These are phyloP conservation scores for Crotalus helleri DNA, from an alignment of 2,113 vertebrate genomes.

Conservation along the genomic window DNA sequence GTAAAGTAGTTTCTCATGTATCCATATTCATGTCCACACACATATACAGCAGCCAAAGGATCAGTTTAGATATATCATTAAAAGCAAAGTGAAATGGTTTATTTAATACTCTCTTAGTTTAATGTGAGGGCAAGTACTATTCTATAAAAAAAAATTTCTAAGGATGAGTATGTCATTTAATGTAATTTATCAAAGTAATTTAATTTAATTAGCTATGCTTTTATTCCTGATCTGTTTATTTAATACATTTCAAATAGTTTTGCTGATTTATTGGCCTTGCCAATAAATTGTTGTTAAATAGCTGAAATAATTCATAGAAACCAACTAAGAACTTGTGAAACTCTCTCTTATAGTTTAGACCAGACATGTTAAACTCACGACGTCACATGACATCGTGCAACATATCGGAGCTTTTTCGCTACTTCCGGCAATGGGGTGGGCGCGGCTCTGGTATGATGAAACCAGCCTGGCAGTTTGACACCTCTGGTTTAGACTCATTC, in stretches of 20 bases:
- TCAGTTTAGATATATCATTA: not conserved
- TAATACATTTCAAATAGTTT: not conserved
- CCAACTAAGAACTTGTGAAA: not conserved
- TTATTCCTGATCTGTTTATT: not conserved
- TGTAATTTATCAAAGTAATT: not conserved
- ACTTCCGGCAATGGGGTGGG: too few relatives aligned
- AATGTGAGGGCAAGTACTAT: not conserved
- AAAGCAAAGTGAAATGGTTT: not conserved
- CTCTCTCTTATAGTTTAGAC: not conserved
- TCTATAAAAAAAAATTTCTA: not conserved
- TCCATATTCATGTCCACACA: not conserved
- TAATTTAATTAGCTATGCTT: not conserved
- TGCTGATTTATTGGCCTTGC: not conserved
- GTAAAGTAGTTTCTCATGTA: not conserved
- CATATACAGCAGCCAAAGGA: not conserved
- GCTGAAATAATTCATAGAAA: not conserved
- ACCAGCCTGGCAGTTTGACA: too few relatives aligned
- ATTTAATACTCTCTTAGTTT: not conserved
- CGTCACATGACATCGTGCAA: too few relatives aligned
- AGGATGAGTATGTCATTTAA: not conserved
- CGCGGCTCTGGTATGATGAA: too few relatives aligned
- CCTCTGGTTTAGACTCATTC: not conserved
- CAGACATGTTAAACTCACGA: too few relatives aligned
- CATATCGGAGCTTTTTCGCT: too few relatives aligned
- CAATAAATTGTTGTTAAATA: not conserved